These are phyloP conservation scores for Drosophila rhopaloa DNA, from an alignment of 1,140 invertebrate genomes.

Conservation along the genomic window DNA sequence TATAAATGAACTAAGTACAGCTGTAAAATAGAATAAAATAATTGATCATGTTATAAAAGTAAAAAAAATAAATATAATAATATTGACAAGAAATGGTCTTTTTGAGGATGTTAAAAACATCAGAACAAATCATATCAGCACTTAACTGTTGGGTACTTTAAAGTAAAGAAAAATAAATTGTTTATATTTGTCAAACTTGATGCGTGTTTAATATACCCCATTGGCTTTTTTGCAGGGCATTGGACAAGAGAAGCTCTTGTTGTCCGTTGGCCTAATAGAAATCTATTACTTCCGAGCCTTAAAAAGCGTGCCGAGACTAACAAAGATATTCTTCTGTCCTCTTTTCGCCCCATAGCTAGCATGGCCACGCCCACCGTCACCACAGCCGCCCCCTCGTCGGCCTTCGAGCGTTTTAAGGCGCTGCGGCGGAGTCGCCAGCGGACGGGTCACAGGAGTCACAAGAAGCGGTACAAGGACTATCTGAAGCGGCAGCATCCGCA, in stretches of 20 bases:
- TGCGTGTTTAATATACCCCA: neutral
- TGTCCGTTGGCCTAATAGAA: constrained; percentile 64
- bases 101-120: too few species aligned
- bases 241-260: constrained; percentile 35
- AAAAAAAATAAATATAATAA: too few species aligned
- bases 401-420: constrained; percentile 74
- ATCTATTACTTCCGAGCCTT: constrained; percentile 74
- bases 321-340: constrained; percentile 18
- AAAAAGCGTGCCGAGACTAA: constrained; percentile 58
- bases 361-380: constrained; percentile 6
- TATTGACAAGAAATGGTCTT: too few species aligned
- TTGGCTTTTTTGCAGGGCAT: neutral
- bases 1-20: too few species aligned
- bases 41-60: too few species aligned
- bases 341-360: constrained; percentile 27
- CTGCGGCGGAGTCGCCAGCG: constrained; percentile 62
- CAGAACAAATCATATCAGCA: too few species aligned
- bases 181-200: neutral
- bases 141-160: too few species aligned
- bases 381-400: constrained; percentile 31
- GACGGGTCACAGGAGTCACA: constrained; percentile 76
- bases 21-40: too few species aligned
- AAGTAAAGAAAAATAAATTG: neutral
- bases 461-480: constrained; percentile 80
- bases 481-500: constrained; percentile 38